Percentiles rank a stretch among this genome's conserved stretches.
These are phyloP conservation scores for Cheilosia vulpina DNA, from an alignment of 2,888 invertebrate genomes.

Conservation along the genomic window DNA sequence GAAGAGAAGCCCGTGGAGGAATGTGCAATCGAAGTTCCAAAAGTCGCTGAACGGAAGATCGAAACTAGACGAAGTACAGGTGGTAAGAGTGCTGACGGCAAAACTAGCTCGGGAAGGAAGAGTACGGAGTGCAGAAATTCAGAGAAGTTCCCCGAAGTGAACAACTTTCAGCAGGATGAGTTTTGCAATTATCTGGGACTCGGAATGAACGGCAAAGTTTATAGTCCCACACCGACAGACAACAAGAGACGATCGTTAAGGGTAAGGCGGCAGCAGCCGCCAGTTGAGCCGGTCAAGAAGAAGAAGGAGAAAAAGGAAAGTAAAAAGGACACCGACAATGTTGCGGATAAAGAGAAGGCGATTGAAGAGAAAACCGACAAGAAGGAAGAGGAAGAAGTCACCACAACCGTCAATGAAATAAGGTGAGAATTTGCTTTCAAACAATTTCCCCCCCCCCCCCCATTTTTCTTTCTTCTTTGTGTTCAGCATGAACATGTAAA, in stretches of 20 bases:
- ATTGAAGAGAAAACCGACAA: neutral
- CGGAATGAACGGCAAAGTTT: conserved; percentile 77
- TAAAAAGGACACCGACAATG: conserved; percentile 27
- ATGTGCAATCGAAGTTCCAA: neutral
- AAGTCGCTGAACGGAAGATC: conserved; percentile 22
- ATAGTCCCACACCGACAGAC: conserved; percentile 78
- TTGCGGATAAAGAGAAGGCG: neutral
- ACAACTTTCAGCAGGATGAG: conserved; percentile 80
- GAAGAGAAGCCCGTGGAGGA: conserved; percentile 29
- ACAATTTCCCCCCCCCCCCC: no score
- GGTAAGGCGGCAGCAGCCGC: conserved; percentile 79
- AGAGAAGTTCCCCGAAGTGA: conserved; percentile 52
- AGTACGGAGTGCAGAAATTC: conserved; percentile 21
- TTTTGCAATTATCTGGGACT: conserved; percentile 83
- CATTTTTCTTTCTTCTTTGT: no score
- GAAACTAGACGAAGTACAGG: conserved; percentile 48
- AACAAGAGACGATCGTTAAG: conserved; percentile 81
- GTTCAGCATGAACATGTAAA: no score
- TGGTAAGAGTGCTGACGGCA: conserved; percentile 39
- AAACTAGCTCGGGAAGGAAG: conserved; percentile 10
- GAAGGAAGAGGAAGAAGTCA: conserved; percentile 28
- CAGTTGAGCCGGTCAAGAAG: conserved; percentile 72
- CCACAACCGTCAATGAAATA: conserved; percentile 53
- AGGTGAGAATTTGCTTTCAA: conserved; percentile 34
- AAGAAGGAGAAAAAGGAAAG: conserved; percentile 44